Evolutionary conservation across 2,888 invertebrate species (phyloP), one percentile per base, ranked within the genome.

Genomic region (Acleris laterana): DNA sequence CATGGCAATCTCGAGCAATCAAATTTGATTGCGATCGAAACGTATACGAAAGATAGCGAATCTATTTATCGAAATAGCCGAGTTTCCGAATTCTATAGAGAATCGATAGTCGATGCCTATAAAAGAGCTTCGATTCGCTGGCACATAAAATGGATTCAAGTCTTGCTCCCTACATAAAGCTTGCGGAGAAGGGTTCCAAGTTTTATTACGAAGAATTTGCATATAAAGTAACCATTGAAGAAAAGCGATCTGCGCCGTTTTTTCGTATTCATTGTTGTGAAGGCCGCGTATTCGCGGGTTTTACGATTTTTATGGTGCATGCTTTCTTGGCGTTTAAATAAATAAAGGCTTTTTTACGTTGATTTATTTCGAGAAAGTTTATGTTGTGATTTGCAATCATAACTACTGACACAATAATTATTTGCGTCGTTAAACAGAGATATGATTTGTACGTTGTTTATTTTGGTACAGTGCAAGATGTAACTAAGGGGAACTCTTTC

Each of bases 161-260:
- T 83, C 88, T 89, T 85, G 86, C 81, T 84, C 86, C 89, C 84
- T 84, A 83, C 86, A 86, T 87, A 88, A 87, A 87, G 88, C 89
- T 90, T 90, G 89, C 80, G 84, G 87, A 89, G 90, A 90, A 92
- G 93, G 93, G 92, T 93, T 90, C 89, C 85, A 78, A 78, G 71
- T 93, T 93, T 93, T 93, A 93, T 91, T 85, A 85, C 91, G 80
- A 84, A 81, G 85, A 88, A 93, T 93, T 93, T 92, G 89, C 93
- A 93, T 93, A 91, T 93, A 93, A 93, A 93, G 93, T 93, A 93
- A 93, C 91, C 92, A 91, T 93, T 90, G 89, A 92, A 93, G 93
- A 89, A 91, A 92, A 90, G 88, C 89, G 91, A 93, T 92, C 92
- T 87, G 83, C 82, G 85, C 74, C 80, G 78, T 84, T 85, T 88